phyloP scores from a whole-genome alignment of 1,140 invertebrate species.

The Drosophila pruinosa region DNA sequence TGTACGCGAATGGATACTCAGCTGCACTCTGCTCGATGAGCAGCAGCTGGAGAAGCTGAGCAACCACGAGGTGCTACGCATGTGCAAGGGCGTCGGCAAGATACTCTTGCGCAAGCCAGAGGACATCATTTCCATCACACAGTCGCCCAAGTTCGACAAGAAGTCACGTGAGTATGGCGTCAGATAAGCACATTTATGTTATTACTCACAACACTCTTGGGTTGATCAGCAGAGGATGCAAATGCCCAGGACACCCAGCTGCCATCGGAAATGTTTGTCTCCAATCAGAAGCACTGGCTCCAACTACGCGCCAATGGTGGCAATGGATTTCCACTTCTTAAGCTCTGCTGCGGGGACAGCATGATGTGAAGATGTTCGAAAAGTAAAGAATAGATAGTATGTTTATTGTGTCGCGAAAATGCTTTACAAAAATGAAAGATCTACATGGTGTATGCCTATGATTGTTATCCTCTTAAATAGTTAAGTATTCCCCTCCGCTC shows the following conservation, averaged over 20 bases:
- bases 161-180: conserved; percentile 48
- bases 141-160: conserved; percentile 74
- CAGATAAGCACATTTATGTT: neutral
- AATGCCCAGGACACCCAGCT: conserved; percentile 84
- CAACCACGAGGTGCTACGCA: conserved; percentile 89
- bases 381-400: conserved; percentile 65
- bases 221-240: conserved; percentile 48
- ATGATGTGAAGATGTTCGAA: conserved; percentile 37
- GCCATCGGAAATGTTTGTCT: conserved; percentile 94
- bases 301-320: conserved; percentile 86
- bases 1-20: conserved; percentile 88
- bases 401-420: conserved; percentile 79
- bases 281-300: conserved; percentile 93
- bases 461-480: conserved; percentile 37
- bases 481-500: neutral
- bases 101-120: conserved; percentile 89
- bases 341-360: conserved; percentile 69
- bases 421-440: conserved; percentile 71
- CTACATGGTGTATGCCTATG: conserved; percentile 58
- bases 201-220: neutral
- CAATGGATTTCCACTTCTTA: conserved; percentile 67
- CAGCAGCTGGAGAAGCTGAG: conserved; percentile 86
- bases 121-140: conserved; percentile 84
- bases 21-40: conserved; percentile 84
- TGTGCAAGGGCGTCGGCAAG: conserved; percentile 91